phyloP scores from a whole-genome alignment of 2,113 vertebrate species.

The Ascaphus truei region DNA sequence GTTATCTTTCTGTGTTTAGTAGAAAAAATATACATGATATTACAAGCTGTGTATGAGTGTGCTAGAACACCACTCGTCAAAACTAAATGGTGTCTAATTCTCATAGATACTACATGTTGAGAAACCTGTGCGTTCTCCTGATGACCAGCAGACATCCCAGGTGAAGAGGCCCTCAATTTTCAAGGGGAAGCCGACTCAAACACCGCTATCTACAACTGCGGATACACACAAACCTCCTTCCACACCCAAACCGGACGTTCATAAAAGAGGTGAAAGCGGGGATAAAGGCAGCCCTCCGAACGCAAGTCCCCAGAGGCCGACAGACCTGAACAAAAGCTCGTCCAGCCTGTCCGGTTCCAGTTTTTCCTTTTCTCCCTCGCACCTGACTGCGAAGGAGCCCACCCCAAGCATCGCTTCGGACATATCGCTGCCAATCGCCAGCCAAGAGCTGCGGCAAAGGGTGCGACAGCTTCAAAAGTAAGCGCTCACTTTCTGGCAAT shows the following conservation, averaged over 20 bases:
- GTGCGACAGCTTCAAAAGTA: conserved; percentile 90
- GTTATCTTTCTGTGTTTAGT: no score
- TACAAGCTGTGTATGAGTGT: no score
- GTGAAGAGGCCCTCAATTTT: conserved; percentile 65
- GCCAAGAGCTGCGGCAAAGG: conserved; percentile 87
- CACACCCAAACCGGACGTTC: conserved; percentile 55
- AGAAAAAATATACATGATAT: no score
- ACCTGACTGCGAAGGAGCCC: conserved; percentile 78
- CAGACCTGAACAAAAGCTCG: conserved; percentile 64
- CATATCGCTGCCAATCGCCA: conserved; percentile 84
- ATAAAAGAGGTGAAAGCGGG: conserved; percentile 43
- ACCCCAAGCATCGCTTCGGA: conserved; percentile 95
- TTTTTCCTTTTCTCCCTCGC: conserved; percentile 68
- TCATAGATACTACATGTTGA: conserved; percentile 77
- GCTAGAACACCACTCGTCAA: no score
- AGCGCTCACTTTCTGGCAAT: background rate
- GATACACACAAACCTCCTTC: conserved; percentile 43
- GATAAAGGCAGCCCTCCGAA: conserved; percentile 49
- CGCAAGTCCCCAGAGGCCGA: conserved; percentile 54
- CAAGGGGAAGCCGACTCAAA: conserved; percentile 58
- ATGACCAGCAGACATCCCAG: conserved; percentile 74
- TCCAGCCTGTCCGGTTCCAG: conserved; percentile 70
- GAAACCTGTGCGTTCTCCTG: conserved; percentile 56
- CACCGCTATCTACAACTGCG: conserved; percentile 39
- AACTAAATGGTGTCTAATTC: background rate